A percentile compares a stretch with the other conserved stretches of the same genome.
phyloP scores from a whole-genome alignment of 1,140 invertebrate genomes.

The Aphelinus certus region DNA sequence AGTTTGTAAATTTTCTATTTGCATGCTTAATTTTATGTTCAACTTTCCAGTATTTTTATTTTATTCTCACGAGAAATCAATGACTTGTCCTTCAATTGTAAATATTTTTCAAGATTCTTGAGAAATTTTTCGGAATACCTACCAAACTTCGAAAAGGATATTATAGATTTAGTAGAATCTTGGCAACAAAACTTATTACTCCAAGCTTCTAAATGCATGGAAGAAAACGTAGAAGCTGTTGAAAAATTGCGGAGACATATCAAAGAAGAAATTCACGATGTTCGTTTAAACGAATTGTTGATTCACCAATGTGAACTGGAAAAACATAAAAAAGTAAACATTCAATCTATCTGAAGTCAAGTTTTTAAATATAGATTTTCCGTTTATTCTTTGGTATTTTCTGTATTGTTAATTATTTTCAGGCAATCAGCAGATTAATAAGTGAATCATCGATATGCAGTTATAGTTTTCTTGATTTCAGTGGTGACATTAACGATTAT shows the following conservation, averaged over 20 bases:
- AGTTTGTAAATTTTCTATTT: slow-evolving; percentile 7
- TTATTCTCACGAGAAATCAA: background rate
- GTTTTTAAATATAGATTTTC: background rate
- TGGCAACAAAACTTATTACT: slow-evolving; percentile 18
- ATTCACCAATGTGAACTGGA: slow-evolving; percentile 16
- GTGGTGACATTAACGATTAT: slow-evolving; percentile 6
- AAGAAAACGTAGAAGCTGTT: slow-evolving; percentile 3
- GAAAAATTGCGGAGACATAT: slow-evolving; percentile 15
- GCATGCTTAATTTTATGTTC: background rate
- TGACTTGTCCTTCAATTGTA: background rate
- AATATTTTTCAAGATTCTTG: slow-evolving; percentile 12
- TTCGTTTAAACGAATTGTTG: slow-evolving; percentile 23
- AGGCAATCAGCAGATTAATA: slow-evolving; percentile 16
- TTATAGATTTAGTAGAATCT: background rate
- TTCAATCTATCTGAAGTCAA: background rate
- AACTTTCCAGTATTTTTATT: background rate
- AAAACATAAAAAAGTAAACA: slow-evolving; percentile 19
- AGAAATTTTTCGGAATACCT: slow-evolving; percentile 14
- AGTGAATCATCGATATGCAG: slow-evolving; percentile 5
- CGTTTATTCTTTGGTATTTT: no score
- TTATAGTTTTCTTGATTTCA: slow-evolving; percentile 9
- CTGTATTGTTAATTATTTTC: no score
- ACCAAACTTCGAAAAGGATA: slow-evolving; percentile 2
- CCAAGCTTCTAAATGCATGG: background rate
- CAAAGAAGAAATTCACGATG: slow-evolving; percentile 1